Percentiles rank a stretch among this genome's conserved stretches.
Evolutionary conservation across 2,797 vertebrate species (phyloP).

Genomic region (Epinephelus malabaricus): DNA sequence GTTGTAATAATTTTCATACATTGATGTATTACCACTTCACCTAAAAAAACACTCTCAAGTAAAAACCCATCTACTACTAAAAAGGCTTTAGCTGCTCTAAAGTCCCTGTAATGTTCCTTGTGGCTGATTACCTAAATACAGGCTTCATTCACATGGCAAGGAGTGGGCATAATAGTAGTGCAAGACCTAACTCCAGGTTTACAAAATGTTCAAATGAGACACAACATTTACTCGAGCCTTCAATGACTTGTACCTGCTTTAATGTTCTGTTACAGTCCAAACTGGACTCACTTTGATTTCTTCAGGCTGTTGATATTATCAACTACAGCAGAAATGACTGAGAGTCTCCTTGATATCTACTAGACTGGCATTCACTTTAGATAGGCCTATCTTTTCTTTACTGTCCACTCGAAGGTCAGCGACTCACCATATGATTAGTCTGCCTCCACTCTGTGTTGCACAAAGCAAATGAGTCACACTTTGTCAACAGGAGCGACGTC

Average conservation of each 20-base stretch:
- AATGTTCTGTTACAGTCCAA: neutral
- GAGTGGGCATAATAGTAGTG: slow-evolving; percentile 31
- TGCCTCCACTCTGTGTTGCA: slow-evolving; percentile 65
- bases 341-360: slow-evolving; percentile 28
- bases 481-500: slow-evolving; percentile 76
- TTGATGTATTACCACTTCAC: neutral
- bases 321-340: slow-evolving; percentile 15
- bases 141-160: neutral
- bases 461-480: slow-evolving; percentile 79
- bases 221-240: slow-evolving; percentile 3
- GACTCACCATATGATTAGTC: slow-evolving; percentile 58
- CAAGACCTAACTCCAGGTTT: slow-evolving; percentile 25
- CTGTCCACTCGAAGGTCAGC: slow-evolving; percentile 69
- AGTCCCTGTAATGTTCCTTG: slow-evolving; percentile 26
- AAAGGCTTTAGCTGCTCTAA: slow-evolving; percentile 13
- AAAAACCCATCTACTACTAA: neutral
- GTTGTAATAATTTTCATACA: neutral
- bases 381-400: slow-evolving; percentile 55
- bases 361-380: slow-evolving; percentile 44
- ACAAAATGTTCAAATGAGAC: slow-evolving; percentile 10
- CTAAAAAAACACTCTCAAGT: neutral
- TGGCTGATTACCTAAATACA: slow-evolving; percentile 38
- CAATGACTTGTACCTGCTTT: neutral
- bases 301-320: slow-evolving; percentile 20
- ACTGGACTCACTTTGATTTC: neutral